These are phyloP conservation scores for Eueides isabella DNA, from an alignment of 1,140 invertebrate species.

Conservation along the genomic window DNA sequence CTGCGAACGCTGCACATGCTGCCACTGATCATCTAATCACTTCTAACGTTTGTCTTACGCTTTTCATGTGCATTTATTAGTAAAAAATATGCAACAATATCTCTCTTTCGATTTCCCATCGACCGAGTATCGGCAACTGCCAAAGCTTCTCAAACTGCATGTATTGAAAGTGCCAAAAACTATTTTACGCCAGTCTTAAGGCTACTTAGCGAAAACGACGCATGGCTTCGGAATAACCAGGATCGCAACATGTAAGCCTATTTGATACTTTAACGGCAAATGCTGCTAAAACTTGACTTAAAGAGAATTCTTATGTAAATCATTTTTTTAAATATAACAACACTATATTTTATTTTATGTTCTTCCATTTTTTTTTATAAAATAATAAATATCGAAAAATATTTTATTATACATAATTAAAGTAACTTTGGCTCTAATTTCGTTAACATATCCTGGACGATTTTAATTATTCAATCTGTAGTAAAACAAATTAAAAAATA, in stretches of 20 bases:
- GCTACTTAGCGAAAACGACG: constrained; percentile 57
- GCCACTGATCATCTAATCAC: constrained; percentile 54
- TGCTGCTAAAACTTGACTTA: constrained; percentile 53
- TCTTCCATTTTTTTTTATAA: no score
- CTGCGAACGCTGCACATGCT: constrained; percentile 72
- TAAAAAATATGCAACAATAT: constrained; percentile 35
- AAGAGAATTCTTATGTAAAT: constrained; percentile 34
- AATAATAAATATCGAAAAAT: no score
- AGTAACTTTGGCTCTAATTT: neutral
- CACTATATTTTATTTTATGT: no score
- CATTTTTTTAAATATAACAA: no score
- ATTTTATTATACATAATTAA: neutral
- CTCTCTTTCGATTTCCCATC: constrained; percentile 37
- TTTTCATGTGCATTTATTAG: constrained; percentile 63
- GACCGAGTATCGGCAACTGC: constrained; percentile 15
- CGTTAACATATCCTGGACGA: neutral
- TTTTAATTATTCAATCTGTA: neutral
- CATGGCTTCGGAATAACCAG: constrained; percentile 78
- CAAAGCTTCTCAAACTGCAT: constrained; percentile 53
- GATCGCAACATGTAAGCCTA: constrained; percentile 75
- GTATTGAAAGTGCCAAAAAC: constrained; percentile 45
- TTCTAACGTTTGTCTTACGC: constrained; percentile 40
- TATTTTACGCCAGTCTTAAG: constrained; percentile 32
- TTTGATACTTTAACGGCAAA: constrained; percentile 44
- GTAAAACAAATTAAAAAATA: neutral